Percentiles rank a stretch among this genome's conserved stretches.
Conservation (phyloP, 23 tunicate genomes). For the Trididemnum nubilum region DNA sequence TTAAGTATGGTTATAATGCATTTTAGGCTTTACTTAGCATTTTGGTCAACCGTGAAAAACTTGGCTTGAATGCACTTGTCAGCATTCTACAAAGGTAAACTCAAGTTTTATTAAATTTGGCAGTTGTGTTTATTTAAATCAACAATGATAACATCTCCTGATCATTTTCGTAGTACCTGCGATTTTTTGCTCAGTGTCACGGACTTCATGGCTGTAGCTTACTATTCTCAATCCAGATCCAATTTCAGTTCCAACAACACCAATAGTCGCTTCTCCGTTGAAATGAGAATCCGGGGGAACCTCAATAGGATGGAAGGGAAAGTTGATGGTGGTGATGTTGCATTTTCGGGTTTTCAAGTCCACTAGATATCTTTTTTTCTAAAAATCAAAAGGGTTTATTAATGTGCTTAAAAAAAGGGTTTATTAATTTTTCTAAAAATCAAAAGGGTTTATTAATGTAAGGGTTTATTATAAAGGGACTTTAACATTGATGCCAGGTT, state of each 20-base stretch:
- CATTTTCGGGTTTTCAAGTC: constrained; percentile 56
- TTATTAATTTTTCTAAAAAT: neutral
- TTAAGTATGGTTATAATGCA: too few species aligned
- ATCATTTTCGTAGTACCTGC: neutral
- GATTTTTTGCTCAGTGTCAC: neutral
- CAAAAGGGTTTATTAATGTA: too few species aligned
- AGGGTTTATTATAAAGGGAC: too few species aligned
- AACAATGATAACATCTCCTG: too few species aligned
- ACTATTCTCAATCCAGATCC: constrained; percentile 30
- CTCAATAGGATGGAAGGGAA: constrained; percentile 31
- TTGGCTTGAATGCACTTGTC: too few species aligned
- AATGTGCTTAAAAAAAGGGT: neutral
- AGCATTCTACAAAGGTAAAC: too few species aligned
- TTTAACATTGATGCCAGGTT: too few species aligned
- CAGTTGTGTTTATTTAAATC: too few species aligned
- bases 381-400: too few species aligned
- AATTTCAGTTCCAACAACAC: neutral
- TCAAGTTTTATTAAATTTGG: too few species aligned
- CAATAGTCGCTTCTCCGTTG: constrained; percentile 22
- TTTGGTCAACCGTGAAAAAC: too few species aligned
- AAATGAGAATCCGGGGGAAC: constrained; percentile 29
- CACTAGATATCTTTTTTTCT: constrained; percentile 45
- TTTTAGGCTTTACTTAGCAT: too few species aligned
- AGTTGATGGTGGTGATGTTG: constrained; percentile 6
- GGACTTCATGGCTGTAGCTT: constrained; percentile 4